These are phyloP conservation scores for Drosophila pullipes DNA, from an alignment of 2,888 invertebrate genomes.

Conservation along the genomic window DNA sequence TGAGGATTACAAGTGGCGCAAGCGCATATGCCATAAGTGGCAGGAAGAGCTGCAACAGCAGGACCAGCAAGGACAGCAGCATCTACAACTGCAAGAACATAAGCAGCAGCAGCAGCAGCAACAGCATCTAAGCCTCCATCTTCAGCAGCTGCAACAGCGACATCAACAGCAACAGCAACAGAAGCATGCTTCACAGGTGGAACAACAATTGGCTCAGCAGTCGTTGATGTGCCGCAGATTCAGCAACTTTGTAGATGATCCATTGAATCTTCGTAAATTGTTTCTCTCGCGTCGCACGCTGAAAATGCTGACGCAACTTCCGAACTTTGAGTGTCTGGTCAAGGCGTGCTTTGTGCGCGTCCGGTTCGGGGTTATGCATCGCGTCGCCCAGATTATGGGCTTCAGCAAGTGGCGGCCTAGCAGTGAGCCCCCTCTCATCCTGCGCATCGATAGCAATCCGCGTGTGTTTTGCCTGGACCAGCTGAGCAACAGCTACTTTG, in stretches of 20 bases:
- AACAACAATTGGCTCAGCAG: background rate
- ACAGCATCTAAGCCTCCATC: no score
- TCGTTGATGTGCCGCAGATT: background rate
- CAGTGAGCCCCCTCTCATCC: conserved; percentile 2
- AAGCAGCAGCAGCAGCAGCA: background rate
- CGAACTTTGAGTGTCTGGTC: conserved; percentile 36
- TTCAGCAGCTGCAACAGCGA: background rate
- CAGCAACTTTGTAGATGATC: conserved; percentile 27
- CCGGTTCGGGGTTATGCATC: background rate
- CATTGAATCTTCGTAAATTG: conserved; percentile 38
- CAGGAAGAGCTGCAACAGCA: conserved; percentile 34
- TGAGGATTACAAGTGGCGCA: conserved; percentile 49
- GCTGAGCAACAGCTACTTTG: conserved; percentile 36
- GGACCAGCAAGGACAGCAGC: conserved; percentile 20
- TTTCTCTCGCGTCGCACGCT: conserved; percentile 34
- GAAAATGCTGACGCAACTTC: conserved; percentile 16
- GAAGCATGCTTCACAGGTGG: background rate
- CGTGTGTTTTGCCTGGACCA: conserved; percentile 24
- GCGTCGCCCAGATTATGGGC: conserved; percentile 41
- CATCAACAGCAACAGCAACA: conserved; percentile 1
- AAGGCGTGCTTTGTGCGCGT: conserved; percentile 44
- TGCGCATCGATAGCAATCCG: conserved; percentile 35
- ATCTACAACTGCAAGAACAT: background rate
- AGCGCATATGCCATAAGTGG: conserved; percentile 51
- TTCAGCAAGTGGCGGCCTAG: conserved; percentile 17